Evolutionary conservation across 1,140 invertebrate species (phyloP), one percentile per base, ranked within the genome.

Genomic region (Meloidogyne floridensis): DNA sequence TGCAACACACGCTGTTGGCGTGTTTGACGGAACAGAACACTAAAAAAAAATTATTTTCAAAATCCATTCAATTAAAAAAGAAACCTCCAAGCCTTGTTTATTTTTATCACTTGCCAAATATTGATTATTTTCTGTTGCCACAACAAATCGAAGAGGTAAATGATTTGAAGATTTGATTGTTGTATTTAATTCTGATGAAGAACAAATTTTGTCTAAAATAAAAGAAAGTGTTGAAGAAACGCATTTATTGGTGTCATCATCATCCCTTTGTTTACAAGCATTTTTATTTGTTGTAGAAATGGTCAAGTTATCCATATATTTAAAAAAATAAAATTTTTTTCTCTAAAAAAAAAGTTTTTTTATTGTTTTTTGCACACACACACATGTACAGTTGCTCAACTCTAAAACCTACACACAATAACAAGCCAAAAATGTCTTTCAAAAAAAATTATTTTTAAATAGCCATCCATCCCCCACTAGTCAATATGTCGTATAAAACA

Each of bases 31-130:
- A 54, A 54, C 7, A n/a, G 5, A 5, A 11, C n/a, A n/a, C 10
- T 18, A n/a, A n/a, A 59, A 15, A 59, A 18, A 32, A 32, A 32
- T 32, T 65, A n/a, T n/a, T n/a, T n/a, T n/a, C n/a, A 65, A 65
- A 47, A 47, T 47, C 32, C 32, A 32, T 47, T 47, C 7, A 47
- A 47, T 47, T 6, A 15, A 15, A 59, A 59, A 59, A 5, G n/a
- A 65, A 65, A 65, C 59, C 59, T 65, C 59, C 59, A 65, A 65
- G n/a, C 4, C n/a, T n/a, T 65, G 59, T n/a, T 65, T 65, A 59
- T 59, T 15, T 15, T 59, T 13, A 65, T n/a, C n/a, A n/a, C 2
- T 11, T 65, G n/a, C 10, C 4, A n/a, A 65, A 65, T 15, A 65
- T 65, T 65, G 59, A 65, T 6, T 32, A 32, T 32, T n/a, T 65